Evolutionary conservation across 2,888 invertebrate species (phyloP).

Genomic region (Formica aserva): DNA sequence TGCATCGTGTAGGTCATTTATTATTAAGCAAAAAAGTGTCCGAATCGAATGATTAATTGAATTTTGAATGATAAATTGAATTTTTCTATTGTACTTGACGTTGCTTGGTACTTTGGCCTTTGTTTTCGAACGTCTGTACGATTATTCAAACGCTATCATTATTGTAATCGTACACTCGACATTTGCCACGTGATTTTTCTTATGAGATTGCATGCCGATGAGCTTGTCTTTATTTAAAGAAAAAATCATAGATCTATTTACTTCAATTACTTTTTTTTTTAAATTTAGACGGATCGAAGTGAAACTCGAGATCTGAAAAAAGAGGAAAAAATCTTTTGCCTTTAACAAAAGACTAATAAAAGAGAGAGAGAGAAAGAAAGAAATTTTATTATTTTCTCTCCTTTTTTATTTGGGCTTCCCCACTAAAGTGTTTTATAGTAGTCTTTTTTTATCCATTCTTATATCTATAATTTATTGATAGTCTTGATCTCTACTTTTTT

Average conservation of each 20-base stretch:
- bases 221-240: not conserved
- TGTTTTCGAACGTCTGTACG: not conserved
- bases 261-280: not conserved
- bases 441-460: not conserved
- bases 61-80: not conserved
- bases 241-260: not conserved
- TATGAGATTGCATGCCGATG: not conserved
- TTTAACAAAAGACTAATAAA: not conserved
- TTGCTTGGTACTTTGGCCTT: not conserved
- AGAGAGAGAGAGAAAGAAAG: not conserved
- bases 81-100: not conserved
- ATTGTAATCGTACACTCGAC: conserved; percentile 1
- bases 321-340: not conserved
- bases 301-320: not conserved
- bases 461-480: not conserved
- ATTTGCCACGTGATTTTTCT: not conserved
- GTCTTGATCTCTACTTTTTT: not conserved
- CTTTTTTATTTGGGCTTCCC: not conserved
- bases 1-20: not conserved
- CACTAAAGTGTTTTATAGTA: not conserved
- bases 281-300: not conserved
- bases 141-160: not conserved
- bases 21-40: not conserved
- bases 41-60: not conserved
- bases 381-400: not conserved